Evolutionary conservation across 2,113 vertebrate genomes (phyloP), one percentile per base, ranked within the genome.

Genomic region (Dipodomys merriami): DNA sequence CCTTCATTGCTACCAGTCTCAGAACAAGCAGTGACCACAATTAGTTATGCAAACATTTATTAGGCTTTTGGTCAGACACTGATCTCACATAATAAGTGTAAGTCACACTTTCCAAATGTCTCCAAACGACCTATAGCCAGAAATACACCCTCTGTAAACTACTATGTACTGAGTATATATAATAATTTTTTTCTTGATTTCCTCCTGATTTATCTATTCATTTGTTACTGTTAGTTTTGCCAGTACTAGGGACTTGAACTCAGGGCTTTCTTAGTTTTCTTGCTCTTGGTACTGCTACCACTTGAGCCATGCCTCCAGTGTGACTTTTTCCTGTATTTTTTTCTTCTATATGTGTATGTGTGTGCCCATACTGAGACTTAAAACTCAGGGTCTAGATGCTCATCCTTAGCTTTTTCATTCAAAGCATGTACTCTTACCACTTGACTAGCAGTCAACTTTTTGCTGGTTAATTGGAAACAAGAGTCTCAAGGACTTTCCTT

Each of bases 31-130:
- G 6, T 23, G 74, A 27, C n/a, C 25, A 2, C 44, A 53, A 72
- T 65, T 67, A 73, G 79, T 29, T 62, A n/a, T 78, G 76, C 86
- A 86, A 80, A 83, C 29, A 69, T 62, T 78, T 88, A 91, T 67
- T 87, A 94, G 86, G 86, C 57, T 84, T 1, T n/a, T 7, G 86
- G 27, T 76, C 73, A 96, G 49, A 65, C 20, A 49, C 25, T 35
- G 49, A 71, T 60, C 82, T 74, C 85, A 82, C 84, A 69, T 33
- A 76, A 64, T 72, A 53, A 72, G 25, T 74, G 25, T 7, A 49
- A 83, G 88, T 57, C 53, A n/a, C 12, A 62, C 80, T 83, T 65
- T 39, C 67, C 64, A 68, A 74, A 88, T 0, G 2, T 30, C 78
- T 90, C 83, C 80, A 10, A 62, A 73, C 46, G 1, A 65, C 39